A percentile compares a stretch with the other conserved stretches of the same genome.
Conservation (phyloP, 2,113 vertebrate species). For the Apodemus speciosus region DNA sequence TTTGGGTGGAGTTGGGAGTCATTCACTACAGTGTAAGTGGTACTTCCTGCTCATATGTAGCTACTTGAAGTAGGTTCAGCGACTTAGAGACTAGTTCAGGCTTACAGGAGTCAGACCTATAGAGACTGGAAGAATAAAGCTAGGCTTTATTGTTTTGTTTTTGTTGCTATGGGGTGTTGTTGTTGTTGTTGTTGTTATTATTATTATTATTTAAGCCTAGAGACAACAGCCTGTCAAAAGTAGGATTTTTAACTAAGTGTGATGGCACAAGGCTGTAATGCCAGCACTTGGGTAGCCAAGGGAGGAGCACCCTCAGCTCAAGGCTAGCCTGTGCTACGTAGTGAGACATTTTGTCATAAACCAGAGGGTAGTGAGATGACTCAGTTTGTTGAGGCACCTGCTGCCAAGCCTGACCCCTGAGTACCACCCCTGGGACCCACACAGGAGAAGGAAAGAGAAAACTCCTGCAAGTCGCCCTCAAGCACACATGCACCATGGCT, state of each 20-base stretch:
- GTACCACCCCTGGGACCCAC: background rate
- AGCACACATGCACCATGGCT: background rate
- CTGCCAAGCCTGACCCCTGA: background rate
- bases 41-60: slow-evolving; percentile 25
- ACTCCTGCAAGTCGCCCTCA: background rate
- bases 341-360: background rate
- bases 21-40: slow-evolving; percentile 16
- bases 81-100: slow-evolving; percentile 38
- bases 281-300: background rate
- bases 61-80: slow-evolving; percentile 31
- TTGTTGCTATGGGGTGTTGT: background rate
- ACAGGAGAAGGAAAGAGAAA: background rate
- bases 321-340: background rate
- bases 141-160: background rate
- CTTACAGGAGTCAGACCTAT: background rate
- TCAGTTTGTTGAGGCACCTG: background rate
- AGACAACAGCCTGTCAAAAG: slow-evolving; percentile 11
- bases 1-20: background rate
- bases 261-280: background rate
- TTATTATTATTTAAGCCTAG: background rate
- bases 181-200: background rate
- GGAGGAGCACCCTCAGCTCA: background rate
- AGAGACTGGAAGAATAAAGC: slow-evolving; percentile 27
- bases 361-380: background rate
- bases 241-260: background rate